phyloP scores from a whole-genome alignment of 1,140 invertebrate species.

The Ectropis grisescens region DNA sequence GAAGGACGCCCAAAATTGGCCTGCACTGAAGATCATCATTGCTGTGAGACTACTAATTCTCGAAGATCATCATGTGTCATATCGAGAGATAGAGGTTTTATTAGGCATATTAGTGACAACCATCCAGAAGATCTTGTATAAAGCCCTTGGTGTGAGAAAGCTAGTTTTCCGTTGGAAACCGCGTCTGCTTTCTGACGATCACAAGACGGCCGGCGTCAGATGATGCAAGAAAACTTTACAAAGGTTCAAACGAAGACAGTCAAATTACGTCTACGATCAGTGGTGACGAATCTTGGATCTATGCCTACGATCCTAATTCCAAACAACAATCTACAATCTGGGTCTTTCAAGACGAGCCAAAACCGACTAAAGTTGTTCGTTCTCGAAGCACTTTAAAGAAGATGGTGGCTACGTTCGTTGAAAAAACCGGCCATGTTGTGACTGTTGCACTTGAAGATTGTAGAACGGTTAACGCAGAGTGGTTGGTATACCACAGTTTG shows the following conservation, averaged over 20 bases:
- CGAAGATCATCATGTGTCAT: conserved; percentile 1
- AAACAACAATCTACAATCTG: no score
- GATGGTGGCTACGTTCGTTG: background rate
- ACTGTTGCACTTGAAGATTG: no score
- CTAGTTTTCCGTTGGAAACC: background rate
- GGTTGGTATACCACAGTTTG: background rate
- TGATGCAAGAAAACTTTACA: background rate
- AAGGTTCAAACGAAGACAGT: background rate
- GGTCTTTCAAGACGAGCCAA: no score
- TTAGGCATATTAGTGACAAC: background rate
- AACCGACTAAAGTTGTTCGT: no score
- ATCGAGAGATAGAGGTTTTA: no score
- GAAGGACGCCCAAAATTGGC: no score
- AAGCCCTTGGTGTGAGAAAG: background rate
- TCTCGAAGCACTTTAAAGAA: background rate
- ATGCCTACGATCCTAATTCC: no score
- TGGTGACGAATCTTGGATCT: no score
- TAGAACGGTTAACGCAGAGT: no score
- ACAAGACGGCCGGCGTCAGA: background rate
- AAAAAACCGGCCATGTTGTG: background rate
- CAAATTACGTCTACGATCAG: background rate
- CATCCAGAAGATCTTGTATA: background rate
- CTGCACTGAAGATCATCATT: conserved; percentile 5
- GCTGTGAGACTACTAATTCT: conserved; percentile 1
- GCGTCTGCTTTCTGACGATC: no score